These are phyloP conservation scores for Oryzias melastigma DNA, from an alignment of 2,113 vertebrate species.

Conservation along the genomic window DNA sequence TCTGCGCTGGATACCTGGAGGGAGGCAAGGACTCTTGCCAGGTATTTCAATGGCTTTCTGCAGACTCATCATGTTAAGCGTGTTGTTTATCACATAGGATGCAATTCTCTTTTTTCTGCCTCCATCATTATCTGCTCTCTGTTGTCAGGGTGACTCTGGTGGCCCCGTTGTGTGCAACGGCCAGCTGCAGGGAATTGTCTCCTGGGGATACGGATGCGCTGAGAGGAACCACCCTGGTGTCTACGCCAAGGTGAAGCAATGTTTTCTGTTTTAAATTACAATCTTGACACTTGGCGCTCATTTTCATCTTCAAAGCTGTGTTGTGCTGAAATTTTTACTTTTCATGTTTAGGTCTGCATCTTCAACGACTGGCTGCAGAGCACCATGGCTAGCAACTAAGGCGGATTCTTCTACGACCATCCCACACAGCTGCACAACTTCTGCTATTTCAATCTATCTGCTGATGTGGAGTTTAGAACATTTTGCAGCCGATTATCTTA, in stretches of 20 bases:
- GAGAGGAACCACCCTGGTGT: constrained; percentile 71
- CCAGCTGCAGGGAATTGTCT: constrained; percentile 78
- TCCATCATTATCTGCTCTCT: neutral
- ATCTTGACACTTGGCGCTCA: neutral
- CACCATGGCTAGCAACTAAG: constrained; percentile 63
- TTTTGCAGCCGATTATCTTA: constrained; percentile 11
- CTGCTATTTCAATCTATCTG: neutral
- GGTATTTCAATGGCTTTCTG: constrained; percentile 42
- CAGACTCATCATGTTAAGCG: neutral
- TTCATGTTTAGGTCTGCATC: constrained; percentile 56
- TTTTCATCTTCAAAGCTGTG: neutral
- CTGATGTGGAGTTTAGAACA: constrained; percentile 6
- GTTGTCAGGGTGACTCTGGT: constrained; percentile 80
- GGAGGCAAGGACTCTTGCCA: constrained; percentile 87
- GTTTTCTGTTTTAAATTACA: neutral
- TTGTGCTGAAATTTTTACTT: neutral
- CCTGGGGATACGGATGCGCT: constrained; percentile 79
- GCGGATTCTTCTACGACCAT: neutral
- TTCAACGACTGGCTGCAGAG: constrained; percentile 62
- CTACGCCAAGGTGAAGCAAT: constrained; percentile 64
- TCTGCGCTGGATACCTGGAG: constrained; percentile 82
- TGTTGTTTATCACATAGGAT: neutral
- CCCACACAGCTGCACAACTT: constrained; percentile 7
- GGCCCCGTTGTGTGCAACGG: constrained; percentile 80
- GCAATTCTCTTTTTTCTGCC: too few species aligned